Base-by-base conservation (phyloP, 2,797 vertebrate species). In the Odontamblyopus lacepedii region DNA sequence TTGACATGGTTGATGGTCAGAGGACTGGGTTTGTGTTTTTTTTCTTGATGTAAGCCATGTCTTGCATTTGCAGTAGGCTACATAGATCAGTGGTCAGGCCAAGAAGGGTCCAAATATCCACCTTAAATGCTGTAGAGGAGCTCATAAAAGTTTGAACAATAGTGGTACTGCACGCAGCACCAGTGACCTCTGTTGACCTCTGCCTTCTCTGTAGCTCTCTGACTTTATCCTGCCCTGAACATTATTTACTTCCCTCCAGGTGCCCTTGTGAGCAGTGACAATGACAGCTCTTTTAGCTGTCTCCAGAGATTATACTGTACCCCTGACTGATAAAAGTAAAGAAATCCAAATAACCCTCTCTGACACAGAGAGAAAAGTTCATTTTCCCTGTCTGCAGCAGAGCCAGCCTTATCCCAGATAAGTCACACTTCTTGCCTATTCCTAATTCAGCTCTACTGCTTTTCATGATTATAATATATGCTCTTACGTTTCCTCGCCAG, bases 231-330 rank as follows among this genome's bases (percentile, higher is more conserved):
- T 78, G 80, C 83, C 64, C 73, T 73, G 73, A 74, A 41, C 69
- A 79, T 83, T 85, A 84, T 85, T 89, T 89, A 83, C 81, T 79
- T 86, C 74, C 68, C 78, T 70, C 67, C 77, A 65, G 57, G 48
- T 50, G 69, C 70, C 85, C 89, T 91, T 91, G 85, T 89, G 84
- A 77, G 76, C 77, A 23, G 70, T 74, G 78, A 87, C 83, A 85
- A 74, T 88, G 85, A 86, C 83, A 83, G 78, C 76, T 83, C 73
- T 81, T 84, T 87, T 78, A 85, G 74, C 78, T 80, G 78, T 82
- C 60, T 19, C 82, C 19, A n/a, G 70, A 82, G 82, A 90, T 89
- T 89, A 87, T 79, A 73, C 79, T 74, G 44, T 69, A 83, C 77
- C 83, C 55, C 67, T 41, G 74, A 38, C 74, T 72, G 80, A 89